Conservation (phyloP, 2,113 vertebrate species). For the Cranoglanis bouderius region DNA sequence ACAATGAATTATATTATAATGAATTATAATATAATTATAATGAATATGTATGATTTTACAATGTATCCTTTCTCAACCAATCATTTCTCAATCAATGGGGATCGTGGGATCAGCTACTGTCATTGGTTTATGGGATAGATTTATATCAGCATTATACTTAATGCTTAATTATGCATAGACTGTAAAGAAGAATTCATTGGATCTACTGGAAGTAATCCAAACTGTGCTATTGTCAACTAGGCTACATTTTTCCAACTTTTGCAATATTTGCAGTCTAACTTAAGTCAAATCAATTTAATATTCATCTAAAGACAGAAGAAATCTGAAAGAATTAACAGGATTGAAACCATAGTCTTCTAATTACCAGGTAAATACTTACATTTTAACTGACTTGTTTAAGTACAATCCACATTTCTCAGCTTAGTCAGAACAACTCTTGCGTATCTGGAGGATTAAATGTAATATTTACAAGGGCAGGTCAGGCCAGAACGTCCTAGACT, state of each 20-base stretch:
- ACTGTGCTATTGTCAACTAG: neutral
- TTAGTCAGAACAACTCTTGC: neutral
- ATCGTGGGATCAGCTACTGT: neutral
- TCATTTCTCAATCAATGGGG: neutral
- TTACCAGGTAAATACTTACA: neutral
- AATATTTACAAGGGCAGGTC: neutral
- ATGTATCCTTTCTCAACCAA: too few relatives aligned
- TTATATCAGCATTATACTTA: neutral
- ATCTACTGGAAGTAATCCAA: neutral
- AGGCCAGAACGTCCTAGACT: neutral
- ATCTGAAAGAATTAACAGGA: neutral
- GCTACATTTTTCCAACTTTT: neutral
- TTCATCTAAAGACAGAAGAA: neutral
- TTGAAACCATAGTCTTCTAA: neutral
- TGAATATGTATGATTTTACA: too few relatives aligned
- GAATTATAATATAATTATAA: neutral
- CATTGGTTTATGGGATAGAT: neutral
- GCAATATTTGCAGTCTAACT: neutral
- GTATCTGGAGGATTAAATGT: neutral
- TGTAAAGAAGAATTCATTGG: neutral
- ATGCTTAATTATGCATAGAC: neutral
- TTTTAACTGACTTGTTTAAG: too few relatives aligned
- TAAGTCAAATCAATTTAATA: neutral
- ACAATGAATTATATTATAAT: neutral
- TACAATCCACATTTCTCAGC: neutral